Evolutionary conservation across 1,140 invertebrate genomes (phyloP).

Genomic region (Aplysia californica): DNA sequence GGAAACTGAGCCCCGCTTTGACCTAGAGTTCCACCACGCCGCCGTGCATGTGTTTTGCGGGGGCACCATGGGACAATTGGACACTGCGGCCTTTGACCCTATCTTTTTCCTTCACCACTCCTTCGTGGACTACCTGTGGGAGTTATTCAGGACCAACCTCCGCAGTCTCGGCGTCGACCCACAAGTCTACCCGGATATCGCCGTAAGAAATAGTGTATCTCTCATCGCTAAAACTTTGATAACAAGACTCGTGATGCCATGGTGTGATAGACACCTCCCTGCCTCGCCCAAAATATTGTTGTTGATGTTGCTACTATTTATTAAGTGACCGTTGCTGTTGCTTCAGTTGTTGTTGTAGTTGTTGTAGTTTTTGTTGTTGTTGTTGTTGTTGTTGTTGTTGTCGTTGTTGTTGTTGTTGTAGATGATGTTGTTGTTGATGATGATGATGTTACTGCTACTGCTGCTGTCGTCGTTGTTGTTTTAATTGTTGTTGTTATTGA

Average conservation of each 20-base stretch:
- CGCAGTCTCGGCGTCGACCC: slow-evolving; percentile 36
- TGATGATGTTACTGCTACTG: background rate
- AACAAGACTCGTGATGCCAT: background rate
- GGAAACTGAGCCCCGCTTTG: slow-evolving; percentile 27
- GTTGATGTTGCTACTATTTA: background rate
- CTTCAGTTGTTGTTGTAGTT: background rate
- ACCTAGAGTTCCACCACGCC: slow-evolving; percentile 55
- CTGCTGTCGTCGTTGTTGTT: background rate
- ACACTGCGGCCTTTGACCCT: slow-evolving; percentile 65
- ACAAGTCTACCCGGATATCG: slow-evolving; percentile 24
- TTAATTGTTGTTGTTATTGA: no score
- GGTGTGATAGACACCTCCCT: background rate
- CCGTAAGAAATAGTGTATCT: no score
- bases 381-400: background rate
- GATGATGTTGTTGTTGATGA: background rate
- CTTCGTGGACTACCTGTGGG: slow-evolving; percentile 66
- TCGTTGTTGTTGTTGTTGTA: background rate
- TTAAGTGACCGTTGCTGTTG: background rate
- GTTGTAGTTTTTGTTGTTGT: background rate
- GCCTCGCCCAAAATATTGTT: background rate
- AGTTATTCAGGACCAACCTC: slow-evolving; percentile 49
- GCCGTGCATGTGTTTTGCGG: slow-evolving; percentile 55
- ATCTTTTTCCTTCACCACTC: slow-evolving; percentile 68
- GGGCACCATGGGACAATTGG: slow-evolving; percentile 53
- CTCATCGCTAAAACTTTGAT: background rate